These are phyloP conservation scores for Oegoconia quadripuncta DNA, from an alignment of 2,888 invertebrate genomes.

Conservation along the genomic window DNA sequence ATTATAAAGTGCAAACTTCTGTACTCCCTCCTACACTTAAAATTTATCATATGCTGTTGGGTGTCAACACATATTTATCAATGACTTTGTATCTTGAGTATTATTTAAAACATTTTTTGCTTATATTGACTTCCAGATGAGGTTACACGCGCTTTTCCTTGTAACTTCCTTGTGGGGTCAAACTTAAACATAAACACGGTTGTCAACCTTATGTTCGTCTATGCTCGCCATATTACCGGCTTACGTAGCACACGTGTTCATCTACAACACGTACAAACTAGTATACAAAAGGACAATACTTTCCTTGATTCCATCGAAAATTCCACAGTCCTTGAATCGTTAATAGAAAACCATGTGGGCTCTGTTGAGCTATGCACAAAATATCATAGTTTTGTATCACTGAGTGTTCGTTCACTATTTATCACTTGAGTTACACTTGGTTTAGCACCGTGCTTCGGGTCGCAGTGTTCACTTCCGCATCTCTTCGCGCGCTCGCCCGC, in stretches of 20 bases:
- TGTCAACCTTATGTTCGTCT: neutral
- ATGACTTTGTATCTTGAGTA: slow-evolving; percentile 52
- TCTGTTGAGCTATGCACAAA: slow-evolving; percentile 61
- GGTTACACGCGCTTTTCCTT: slow-evolving; percentile 38
- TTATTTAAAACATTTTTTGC: slow-evolving; percentile 31
- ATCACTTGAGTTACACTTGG: slow-evolving; percentile 60
- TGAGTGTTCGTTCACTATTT: slow-evolving; percentile 56
- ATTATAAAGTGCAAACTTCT: slow-evolving; percentile 66
- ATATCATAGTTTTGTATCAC: slow-evolving; percentile 71
- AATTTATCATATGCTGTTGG: slow-evolving; percentile 62
- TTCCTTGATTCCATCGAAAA: slow-evolving; percentile 74
- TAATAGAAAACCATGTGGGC: slow-evolving; percentile 64
- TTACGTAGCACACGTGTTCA: slow-evolving; percentile 3
- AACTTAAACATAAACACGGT: slow-evolving; percentile 22
- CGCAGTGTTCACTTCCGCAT: slow-evolving; percentile 74
- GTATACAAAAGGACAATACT: slow-evolving; percentile 54
- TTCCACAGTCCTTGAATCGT: slow-evolving; percentile 66
- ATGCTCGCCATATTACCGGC: neutral
- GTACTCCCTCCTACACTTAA: slow-evolving; percentile 40
- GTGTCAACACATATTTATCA: slow-evolving; percentile 70
- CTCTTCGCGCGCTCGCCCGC: slow-evolving; percentile 58
- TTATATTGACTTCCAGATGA: slow-evolving; percentile 49
- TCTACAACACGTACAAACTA: neutral
- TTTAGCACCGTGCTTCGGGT: slow-evolving; percentile 38
- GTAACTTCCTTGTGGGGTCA: slow-evolving; percentile 41